Evolutionary conservation across 2,797 vertebrate genomes (phyloP).

Genomic region (Sebastes kiyomatsui): DNA sequence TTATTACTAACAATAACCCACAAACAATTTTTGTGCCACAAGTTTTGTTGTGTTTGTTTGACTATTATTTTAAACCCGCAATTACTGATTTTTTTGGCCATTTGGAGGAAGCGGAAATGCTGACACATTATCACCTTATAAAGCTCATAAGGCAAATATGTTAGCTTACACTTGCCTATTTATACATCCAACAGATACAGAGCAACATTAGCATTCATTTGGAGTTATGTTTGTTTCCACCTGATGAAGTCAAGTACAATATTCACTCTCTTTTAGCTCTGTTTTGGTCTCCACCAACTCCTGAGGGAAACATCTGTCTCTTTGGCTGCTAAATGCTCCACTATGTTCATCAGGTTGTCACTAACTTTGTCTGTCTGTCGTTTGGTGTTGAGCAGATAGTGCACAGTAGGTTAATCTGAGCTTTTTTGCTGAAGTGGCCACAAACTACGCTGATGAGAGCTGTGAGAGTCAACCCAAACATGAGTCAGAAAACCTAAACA

Average conservation of each 20-base stretch:
- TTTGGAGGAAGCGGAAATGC: background rate
- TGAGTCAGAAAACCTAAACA: background rate
- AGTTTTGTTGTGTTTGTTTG: background rate
- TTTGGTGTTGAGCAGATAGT: background rate
- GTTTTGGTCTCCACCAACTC: background rate
- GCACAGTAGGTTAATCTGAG: background rate
- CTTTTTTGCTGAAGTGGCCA: background rate
- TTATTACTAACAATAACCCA: background rate
- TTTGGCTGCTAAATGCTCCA: background rate
- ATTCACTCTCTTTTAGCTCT: background rate
- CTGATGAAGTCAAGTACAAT: background rate
- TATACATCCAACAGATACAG: background rate
- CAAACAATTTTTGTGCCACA: background rate
- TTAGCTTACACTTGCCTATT: background rate
- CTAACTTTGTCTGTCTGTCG: background rate
- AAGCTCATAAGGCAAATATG: background rate
- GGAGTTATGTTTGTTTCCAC: background rate
- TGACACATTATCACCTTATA: background rate
- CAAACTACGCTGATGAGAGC: background rate
- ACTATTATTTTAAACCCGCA: background rate
- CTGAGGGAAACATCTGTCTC: background rate
- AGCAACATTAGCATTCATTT: background rate
- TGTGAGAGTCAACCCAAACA: background rate
- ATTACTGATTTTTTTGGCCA: background rate
- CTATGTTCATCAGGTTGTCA: background rate